phyloP scores from a whole-genome alignment of 2,797 vertebrate species.

The Enteromius anoplus region DNA sequence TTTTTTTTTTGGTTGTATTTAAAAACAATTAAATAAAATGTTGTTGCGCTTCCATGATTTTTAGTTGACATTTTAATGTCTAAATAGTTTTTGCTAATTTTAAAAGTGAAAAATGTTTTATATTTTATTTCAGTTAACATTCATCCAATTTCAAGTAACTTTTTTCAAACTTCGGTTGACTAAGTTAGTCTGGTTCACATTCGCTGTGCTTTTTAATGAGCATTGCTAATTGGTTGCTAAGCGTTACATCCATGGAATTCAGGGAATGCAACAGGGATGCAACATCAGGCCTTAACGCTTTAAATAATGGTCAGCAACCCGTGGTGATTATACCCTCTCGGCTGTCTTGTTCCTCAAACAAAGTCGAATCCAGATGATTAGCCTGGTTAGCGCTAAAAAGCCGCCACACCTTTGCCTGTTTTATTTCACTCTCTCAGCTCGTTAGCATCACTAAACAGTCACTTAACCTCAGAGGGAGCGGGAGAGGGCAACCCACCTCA shows the following conservation, averaged over 20 bases:
- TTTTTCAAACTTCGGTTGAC: neutral
- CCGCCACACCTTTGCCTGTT: conserved; percentile 68
- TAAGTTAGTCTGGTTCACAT: neutral
- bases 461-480: conserved; percentile 62
- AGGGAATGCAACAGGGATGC: conserved; percentile 6
- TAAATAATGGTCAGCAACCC: conserved; percentile 15
- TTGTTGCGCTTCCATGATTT: too few species aligned
- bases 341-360: conserved; percentile 18
- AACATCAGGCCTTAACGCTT: conserved; percentile 8
- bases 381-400: conserved; percentile 65
- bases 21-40: too few species aligned
- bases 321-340: conserved; percentile 1
- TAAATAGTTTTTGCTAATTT: neutral
- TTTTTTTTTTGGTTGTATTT: too few species aligned
- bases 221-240: conserved; percentile 22
- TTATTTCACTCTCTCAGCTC: conserved; percentile 71
- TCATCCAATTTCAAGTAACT: neutral
- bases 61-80: neutral
- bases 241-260: conserved; percentile 7
- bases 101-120: neutral
- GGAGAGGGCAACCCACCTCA: conserved; percentile 55
- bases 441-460: conserved; percentile 74
- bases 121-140: neutral
- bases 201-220: conserved; percentile 21
- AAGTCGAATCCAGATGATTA: conserved; percentile 33